Evolutionary conservation across 2,113 vertebrate genomes (phyloP), one percentile per base, ranked within the genome.

Genomic region (Catharus bicknelli): DNA sequence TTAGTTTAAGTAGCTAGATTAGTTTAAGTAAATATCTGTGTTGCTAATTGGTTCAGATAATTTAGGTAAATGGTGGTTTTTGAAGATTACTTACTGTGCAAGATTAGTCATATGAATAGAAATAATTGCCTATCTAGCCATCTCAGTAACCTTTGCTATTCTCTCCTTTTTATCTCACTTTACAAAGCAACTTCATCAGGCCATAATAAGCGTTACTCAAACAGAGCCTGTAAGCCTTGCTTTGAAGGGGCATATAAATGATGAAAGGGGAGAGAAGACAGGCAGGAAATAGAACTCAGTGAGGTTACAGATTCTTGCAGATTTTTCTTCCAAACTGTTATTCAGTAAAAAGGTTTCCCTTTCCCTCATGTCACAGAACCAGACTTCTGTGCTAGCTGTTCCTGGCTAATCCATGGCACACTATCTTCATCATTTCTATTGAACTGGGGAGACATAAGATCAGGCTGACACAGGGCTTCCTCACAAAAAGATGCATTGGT

Each of bases 401-500:
- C 45, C 83, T 75, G 76, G 30, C 68, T 93, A 68, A 86, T 93
- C 79, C 76, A 45, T 91, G 86, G 72, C 76, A 54, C 38, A 6
- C 61, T 4, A 43, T n/a, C 90, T 81, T 90, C 93, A 74, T 93
- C 73, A 75, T 89, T 94, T 88, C 86, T 82, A 78, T 88, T 94
- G 85, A 90, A 42, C 53, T 40, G 78, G 42, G 64, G 57, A 90
- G 61, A 62, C 78, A 26, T 42, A 19, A 87, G 90, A 95, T 93
- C 64, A 88, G 86, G 77, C 86, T 76, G 80, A 88, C 57, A 67
- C 40, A n/a, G 57, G 45, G 21, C 59, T 92, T 90, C 69, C 80
- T 91, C 73, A 95, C 90, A 92, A 95, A 93, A 86, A 90, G 77
- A 83, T 88, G 90, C 85, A 91, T 94, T 94, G 88, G 19, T 83